Conservation (phyloP, 2,888 invertebrate species). For the Torymus tubicola region DNA sequence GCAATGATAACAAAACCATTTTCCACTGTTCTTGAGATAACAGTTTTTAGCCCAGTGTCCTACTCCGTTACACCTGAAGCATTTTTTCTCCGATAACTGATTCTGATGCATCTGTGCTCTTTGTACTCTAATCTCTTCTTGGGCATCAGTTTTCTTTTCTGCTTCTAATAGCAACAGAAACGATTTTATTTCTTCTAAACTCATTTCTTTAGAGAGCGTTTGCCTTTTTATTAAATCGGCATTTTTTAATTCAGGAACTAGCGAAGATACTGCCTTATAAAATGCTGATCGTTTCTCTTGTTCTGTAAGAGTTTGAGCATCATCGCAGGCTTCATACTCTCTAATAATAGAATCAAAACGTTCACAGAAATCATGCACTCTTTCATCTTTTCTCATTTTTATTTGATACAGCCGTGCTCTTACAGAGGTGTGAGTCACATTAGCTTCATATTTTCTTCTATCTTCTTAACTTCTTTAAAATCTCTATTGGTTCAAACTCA, state of each 20-base stretch:
- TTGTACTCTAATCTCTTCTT: too few species aligned
- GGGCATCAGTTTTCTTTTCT: neutral
- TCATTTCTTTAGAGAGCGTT: conserved; percentile 12
- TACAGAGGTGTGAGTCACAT: conserved; percentile 21
- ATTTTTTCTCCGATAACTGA: too few species aligned
- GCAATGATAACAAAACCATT: conserved; percentile 12
- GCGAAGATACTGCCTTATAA: too few species aligned
- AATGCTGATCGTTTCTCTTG: too few species aligned
- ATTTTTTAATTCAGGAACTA: neutral
- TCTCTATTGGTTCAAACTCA: conserved; percentile 13
- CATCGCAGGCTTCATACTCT: conserved; percentile 37
- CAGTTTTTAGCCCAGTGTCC: conserved; percentile 1
- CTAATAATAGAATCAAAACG: conserved; percentile 18
- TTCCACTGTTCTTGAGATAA: too few species aligned
- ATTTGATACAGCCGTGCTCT: conserved; percentile 29
- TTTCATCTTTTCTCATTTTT: conserved; percentile 19
- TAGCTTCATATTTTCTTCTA: conserved; percentile 18
- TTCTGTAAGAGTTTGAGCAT: too few species aligned
- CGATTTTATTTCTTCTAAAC: neutral
- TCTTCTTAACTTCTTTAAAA: too few species aligned
- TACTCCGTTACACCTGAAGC: neutral
- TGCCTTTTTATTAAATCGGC: neutral
- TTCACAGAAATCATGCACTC: conserved; percentile 25
- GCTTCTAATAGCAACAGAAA: neutral
- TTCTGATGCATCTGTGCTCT: too few species aligned